Base-by-base conservation (phyloP, 1,140 invertebrate species). In the Lepidurus apus region DNA sequence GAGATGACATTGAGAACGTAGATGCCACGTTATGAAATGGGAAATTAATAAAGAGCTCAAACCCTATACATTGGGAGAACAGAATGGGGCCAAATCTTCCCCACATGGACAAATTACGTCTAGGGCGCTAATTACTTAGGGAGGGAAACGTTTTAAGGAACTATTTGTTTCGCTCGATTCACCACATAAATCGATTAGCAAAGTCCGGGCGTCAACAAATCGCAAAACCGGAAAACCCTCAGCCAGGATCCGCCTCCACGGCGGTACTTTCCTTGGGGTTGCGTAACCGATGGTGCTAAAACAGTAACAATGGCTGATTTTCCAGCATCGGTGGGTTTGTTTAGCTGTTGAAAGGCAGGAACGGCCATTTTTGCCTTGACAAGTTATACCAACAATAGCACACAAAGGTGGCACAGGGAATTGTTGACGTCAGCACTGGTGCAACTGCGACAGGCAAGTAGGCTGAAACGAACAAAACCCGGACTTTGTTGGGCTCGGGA, bases 351-450 rank as follows among this genome's bases (percentile, higher is more conserved):
- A 17, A 65, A 13, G n/a, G 21, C 53, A 21, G 53, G 53, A n/a
- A 65, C 53, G 13, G 53, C 53, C 53, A 65, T 65, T 65, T 65
- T 65, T 17, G 53, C 53, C 53, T 13, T 65, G 17, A 21, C 53
- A 65, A 65, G 13, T 65, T 7, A 21, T 65, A 65, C 17, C n/a
- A 65, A 65, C 53, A 65, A 65, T 65, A 65, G 9, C 8, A 17
- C 8, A n/a, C 17, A 65, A 65, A 9, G 13, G 53, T 65, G 53
- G 53, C 53, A 65, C 53, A 17, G 8, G 8, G 53, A 21, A 21
- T 65, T 65, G 53, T 65, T 65, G 53, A 65, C 53, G 53, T 65
- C 53, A 65, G 21, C 53, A 13, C 53, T 65, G 53, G 53, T 13
- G 53, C 53, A 65, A 65, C 53, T 65, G 53, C 53, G 53, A 65